phyloP scores from a whole-genome alignment of 2,888 invertebrate genomes.

The Erynnis tages region DNA sequence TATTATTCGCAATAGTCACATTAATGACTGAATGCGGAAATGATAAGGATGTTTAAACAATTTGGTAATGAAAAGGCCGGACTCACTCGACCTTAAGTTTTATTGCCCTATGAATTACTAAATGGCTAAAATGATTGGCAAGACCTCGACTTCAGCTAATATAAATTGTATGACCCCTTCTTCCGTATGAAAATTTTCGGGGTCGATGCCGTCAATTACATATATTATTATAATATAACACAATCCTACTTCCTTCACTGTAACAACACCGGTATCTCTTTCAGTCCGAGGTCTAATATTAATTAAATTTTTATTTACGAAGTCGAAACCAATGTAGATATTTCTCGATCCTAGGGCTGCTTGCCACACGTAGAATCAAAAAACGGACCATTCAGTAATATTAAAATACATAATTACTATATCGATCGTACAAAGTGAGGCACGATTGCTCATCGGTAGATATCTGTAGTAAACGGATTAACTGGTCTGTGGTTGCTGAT shows the following conservation, averaged over 20 bases:
- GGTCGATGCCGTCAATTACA: slow-evolving; percentile 65
- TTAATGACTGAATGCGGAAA: slow-evolving; percentile 28
- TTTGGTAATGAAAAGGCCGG: slow-evolving; percentile 51
- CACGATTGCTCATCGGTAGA: slow-evolving; percentile 12
- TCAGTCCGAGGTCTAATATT: slow-evolving; percentile 16
- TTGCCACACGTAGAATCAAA: too few relatives aligned
- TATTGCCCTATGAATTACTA: slow-evolving; percentile 72
- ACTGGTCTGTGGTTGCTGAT: slow-evolving; percentile 10
- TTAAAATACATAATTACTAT: background rate
- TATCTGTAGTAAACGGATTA: slow-evolving; percentile 21
- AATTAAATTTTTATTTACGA: too few relatives aligned
- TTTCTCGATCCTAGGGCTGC: too few relatives aligned
- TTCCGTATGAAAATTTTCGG: slow-evolving; percentile 66
- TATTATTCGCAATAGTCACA: slow-evolving; percentile 1
- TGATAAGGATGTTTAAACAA: slow-evolving; percentile 34
- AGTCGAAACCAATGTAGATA: too few relatives aligned
- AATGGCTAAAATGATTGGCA: slow-evolving; percentile 73
- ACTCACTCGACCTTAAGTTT: slow-evolving; percentile 62
- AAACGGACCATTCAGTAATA: too few relatives aligned
- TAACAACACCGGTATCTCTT: slow-evolving; percentile 39
- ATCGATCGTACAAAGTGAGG: background rate
- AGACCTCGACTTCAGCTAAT: slow-evolving; percentile 75
- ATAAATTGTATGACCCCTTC: slow-evolving; percentile 72
- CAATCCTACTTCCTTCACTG: slow-evolving; percentile 42
- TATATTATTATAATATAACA: too few relatives aligned